These are phyloP conservation scores for Fopius arisanus DNA, from an alignment of 1,140 invertebrate species.

Conservation along the genomic window DNA sequence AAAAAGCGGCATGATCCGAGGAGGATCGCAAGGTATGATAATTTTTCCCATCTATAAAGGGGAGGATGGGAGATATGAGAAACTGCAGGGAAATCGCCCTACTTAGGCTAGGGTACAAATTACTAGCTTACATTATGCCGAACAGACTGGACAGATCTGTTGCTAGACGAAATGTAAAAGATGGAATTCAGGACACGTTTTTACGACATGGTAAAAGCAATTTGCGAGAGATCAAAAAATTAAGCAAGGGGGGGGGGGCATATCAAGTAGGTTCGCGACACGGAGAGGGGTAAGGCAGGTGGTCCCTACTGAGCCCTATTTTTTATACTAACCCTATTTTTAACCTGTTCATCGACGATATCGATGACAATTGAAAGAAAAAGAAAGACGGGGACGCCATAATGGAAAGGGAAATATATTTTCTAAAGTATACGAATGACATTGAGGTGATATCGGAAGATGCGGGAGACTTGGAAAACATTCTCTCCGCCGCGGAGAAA, in stretches of 20 bases:
- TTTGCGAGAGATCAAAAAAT: neutral
- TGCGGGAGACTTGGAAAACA: neutral
- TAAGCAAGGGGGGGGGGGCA: neutral
- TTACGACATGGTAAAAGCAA: neutral
- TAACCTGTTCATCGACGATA: neutral
- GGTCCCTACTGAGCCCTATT: neutral
- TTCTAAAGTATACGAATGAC: neutral
- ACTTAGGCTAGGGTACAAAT: slow-evolving; percentile 9
- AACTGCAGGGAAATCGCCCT: slow-evolving; percentile 4
- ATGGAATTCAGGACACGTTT: neutral
- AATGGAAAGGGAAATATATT: neutral
- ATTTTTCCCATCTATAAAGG: slow-evolving; percentile 10
- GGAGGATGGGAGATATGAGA: neutral
- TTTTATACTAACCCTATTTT: no score
- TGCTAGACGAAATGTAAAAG: neutral
- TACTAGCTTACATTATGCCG: neutral
- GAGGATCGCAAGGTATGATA: neutral
- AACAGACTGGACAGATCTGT: neutral
- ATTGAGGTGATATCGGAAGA: neutral
- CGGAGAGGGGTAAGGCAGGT: neutral
- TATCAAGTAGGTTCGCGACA: neutral
- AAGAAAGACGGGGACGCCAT: neutral
- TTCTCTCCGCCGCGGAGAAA: neutral
- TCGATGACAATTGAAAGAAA: neutral
- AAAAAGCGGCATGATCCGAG: neutral